Conservation (phyloP, 2,888 invertebrate species). For the Seira musarum region DNA sequence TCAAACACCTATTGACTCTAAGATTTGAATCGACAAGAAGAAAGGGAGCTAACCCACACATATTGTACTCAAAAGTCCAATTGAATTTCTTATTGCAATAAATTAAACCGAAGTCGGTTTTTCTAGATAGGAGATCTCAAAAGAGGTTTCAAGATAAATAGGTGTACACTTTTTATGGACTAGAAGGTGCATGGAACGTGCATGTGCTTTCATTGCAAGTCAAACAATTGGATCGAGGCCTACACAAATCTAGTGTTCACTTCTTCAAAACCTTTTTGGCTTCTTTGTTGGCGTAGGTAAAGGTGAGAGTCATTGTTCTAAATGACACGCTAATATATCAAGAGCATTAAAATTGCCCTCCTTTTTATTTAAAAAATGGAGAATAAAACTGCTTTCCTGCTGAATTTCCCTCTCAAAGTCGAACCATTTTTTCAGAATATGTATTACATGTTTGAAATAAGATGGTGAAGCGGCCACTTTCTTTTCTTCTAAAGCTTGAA, state of each 20-base stretch:
- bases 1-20: too few relatives aligned
- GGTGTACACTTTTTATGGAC: neutral
- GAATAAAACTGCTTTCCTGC: neutral
- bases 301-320: neutral
- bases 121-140: too few relatives aligned
- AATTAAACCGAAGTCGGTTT: neutral
- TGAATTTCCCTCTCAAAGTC: neutral
- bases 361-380: conserved; percentile 11
- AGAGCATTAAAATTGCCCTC: conserved; percentile 9
- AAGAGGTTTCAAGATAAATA: neutral
- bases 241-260: too few relatives aligned
- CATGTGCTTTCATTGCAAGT: neutral
- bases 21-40: too few relatives aligned
- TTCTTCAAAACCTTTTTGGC: neutral
- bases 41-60: too few relatives aligned
- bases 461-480: neutral
- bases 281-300: conserved; percentile 8
- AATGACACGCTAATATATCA: conserved; percentile 12
- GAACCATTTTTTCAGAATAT: neutral
- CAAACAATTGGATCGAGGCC: too few relatives aligned
- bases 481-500: neutral
- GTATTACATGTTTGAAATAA: neutral
- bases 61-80: too few relatives aligned
- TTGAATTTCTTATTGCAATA: neutral
- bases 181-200: neutral